phyloP scores from a whole-genome alignment of 2,797 vertebrate genomes.

The Pangasius sanitwongsei region DNA sequence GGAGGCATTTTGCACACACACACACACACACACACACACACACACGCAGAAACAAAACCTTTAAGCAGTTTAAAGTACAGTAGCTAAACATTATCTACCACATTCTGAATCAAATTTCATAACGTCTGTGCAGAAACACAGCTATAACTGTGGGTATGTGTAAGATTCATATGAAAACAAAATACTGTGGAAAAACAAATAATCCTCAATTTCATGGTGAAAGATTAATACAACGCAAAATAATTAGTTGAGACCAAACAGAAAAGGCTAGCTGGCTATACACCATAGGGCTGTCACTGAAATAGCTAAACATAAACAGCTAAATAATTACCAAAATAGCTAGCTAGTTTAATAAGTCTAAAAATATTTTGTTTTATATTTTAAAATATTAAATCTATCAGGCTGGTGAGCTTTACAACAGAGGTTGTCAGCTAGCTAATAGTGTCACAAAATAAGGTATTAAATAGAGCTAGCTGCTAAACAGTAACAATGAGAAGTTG shows the following conservation, averaged over 20 bases:
- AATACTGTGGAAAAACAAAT: not conserved
- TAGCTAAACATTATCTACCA: not conserved
- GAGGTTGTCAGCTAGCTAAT: not conserved
- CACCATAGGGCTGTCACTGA: not conserved
- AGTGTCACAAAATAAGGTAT: not conserved
- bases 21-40: not conserved
- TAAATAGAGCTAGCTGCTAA: not conserved
- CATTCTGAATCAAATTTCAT: conserved; percentile 41
- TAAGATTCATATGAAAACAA: not conserved
- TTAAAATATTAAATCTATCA: conserved; percentile 1
- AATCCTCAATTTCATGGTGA: not conserved
- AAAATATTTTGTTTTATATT: conserved; percentile 6
- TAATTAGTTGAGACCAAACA: not conserved
- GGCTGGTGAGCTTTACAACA: conserved; percentile 9
- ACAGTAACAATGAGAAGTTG: not conserved
- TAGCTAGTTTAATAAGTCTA: not conserved
- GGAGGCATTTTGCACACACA: not conserved
- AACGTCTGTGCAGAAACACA: conserved; percentile 60
- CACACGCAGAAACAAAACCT: not conserved
- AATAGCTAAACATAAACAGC: conserved; percentile 15
- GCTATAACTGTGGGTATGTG: conserved; percentile 33
- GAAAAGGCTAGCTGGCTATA: not conserved
- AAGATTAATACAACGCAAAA: not conserved
- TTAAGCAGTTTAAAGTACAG: not conserved
- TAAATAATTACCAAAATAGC: not conserved